Conservation (phyloP, 2,888 invertebrate genomes). For the Lepidocyrtinus sp. region DNA sequence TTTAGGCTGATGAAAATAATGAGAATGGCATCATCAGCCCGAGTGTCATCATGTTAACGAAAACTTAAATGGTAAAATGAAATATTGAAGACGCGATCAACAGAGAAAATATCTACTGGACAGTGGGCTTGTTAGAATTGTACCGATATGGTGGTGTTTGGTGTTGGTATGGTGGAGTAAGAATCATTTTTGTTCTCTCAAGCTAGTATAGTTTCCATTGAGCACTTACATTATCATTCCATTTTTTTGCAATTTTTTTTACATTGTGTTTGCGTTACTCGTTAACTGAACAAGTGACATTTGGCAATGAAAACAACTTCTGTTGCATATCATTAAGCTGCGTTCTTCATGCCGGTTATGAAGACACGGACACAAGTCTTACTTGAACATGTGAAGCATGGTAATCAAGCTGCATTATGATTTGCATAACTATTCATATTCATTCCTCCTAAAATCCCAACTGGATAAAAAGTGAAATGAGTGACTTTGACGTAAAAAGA, state of each 20-base stretch:
- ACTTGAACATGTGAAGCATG: neutral
- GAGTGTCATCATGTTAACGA: neutral
- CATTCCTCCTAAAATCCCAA: neutral
- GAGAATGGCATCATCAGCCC: neutral
- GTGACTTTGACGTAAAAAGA: neutral
- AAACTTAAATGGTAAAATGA: neutral
- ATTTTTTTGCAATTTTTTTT: neutral
- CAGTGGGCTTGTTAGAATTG: neutral
- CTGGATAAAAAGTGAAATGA: neutral
- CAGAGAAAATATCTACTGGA: neutral
- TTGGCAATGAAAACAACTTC: neutral
- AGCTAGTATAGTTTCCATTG: neutral
- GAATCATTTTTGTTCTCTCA: neutral
- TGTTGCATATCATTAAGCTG: neutral
- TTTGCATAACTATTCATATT: neutral
- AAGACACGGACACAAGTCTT: neutral
- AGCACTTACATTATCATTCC: neutral
- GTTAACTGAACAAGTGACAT: neutral
- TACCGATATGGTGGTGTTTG: no score
- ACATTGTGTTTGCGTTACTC: neutral
- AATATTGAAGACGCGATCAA: neutral
- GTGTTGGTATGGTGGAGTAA: no score
- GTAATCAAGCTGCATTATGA: neutral
- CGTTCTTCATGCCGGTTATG: neutral
- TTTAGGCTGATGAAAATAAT: neutral